phyloP scores from a whole-genome alignment of 1,140 invertebrate genomes.

The Phortica variegata region DNA sequence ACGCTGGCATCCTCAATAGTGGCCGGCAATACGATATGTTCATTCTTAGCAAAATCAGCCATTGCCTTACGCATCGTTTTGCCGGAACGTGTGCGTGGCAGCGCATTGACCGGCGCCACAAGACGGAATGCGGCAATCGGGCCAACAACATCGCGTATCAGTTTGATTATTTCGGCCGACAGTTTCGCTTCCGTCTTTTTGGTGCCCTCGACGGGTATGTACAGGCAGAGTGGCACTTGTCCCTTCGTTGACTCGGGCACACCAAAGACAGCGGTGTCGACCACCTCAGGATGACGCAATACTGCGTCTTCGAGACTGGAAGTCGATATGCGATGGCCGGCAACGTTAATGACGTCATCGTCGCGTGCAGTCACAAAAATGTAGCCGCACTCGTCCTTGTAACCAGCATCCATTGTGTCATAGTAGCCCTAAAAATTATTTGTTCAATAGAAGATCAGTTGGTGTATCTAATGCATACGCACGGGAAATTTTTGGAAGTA shows the following conservation, averaged over 20 bases:
- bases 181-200: constrained; percentile 64
- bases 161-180: constrained; percentile 66
- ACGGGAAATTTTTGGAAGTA: constrained; percentile 83
- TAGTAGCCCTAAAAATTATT: constrained; percentile 77
- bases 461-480: constrained; percentile 45
- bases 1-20: constrained; percentile 87
- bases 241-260: constrained; percentile 87
- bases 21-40: constrained; percentile 74
- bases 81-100: constrained; percentile 78
- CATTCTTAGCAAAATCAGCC: constrained; percentile 76
- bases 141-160: constrained; percentile 79
- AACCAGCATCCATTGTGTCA: constrained; percentile 93
- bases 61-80: constrained; percentile 87
- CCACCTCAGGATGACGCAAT: constrained; percentile 76
- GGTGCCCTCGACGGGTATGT: constrained; percentile 66
- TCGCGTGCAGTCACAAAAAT: constrained; percentile 85
- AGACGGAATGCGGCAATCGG: constrained; percentile 85
- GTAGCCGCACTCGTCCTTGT: constrained; percentile 79
- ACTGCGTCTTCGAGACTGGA: constrained; percentile 87
- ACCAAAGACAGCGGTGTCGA: constrained; percentile 84
- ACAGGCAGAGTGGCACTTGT: constrained; percentile 84
- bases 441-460: background rate
- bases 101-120: constrained; percentile 71
- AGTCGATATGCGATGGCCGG: constrained; percentile 87
- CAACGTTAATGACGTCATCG: constrained; percentile 96